phyloP scores from a whole-genome alignment of 2,113 vertebrate genomes.

The Oenanthe melanoleuca region DNA sequence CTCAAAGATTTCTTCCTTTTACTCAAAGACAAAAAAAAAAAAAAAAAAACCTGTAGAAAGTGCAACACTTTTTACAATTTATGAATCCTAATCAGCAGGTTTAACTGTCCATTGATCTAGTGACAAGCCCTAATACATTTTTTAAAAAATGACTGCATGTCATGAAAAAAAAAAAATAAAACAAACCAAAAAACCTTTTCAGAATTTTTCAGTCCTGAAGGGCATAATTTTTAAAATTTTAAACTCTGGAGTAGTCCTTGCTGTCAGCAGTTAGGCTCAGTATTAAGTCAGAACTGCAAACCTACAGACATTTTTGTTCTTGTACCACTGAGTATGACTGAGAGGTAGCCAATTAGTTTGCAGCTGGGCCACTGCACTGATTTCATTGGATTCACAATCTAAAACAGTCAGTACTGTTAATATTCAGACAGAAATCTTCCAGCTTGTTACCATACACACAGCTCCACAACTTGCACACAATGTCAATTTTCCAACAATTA shows the following conservation, averaged over 20 bases:
- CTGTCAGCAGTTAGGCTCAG: neutral
- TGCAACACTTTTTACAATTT: neutral
- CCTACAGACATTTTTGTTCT: neutral
- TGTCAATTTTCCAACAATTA: rapidly evolving
- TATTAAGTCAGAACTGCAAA: neutral
- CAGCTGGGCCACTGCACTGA: neutral
- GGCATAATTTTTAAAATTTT: neutral
- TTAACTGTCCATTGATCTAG: constrained; percentile 41
- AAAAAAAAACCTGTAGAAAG: no score
- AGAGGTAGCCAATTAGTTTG: neutral
- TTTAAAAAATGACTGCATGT: neutral
- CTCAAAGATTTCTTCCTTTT: neutral
- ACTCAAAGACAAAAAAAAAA: neutral
- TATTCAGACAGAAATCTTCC: neutral
- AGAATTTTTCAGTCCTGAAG: neutral
- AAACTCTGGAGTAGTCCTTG: neutral
- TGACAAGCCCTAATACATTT: constrained; percentile 8
- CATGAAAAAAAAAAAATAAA: neutral
- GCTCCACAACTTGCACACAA: rapidly evolving
- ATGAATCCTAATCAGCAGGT: constrained; percentile 15
- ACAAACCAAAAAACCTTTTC: neutral
- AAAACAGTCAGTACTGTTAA: neutral
- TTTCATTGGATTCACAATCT: neutral
- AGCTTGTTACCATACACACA: neutral
- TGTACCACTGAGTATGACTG: neutral